These are phyloP conservation scores for Avahi laniger DNA, from an alignment of 2,797 vertebrate species.

Conservation along the genomic window DNA sequence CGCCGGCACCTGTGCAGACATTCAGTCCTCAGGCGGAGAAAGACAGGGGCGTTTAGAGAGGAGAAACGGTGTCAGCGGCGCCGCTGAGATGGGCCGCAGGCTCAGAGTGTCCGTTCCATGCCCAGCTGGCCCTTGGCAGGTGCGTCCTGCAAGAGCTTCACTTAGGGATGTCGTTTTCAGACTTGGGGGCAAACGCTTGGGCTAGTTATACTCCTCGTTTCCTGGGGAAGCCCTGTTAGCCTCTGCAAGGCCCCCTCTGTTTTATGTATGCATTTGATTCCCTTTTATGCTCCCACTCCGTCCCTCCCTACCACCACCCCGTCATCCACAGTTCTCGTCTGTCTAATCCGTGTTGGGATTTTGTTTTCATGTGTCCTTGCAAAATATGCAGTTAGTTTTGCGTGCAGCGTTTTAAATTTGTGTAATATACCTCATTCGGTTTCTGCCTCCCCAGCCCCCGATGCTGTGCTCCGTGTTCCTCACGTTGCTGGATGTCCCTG, in stretches of 20 bases:
- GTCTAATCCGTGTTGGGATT: background rate
- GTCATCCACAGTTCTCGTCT: background rate
- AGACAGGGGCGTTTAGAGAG: background rate
- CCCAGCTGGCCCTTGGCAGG: background rate
- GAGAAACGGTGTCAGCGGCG: fast-evolving
- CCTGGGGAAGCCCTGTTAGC: background rate
- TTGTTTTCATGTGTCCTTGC: background rate
- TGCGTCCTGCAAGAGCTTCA: background rate
- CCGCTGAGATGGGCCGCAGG: background rate
- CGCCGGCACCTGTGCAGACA: background rate
- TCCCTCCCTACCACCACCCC: background rate
- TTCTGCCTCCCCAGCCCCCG: background rate
- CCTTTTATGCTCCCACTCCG: background rate
- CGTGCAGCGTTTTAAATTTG: background rate
- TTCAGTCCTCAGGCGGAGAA: background rate
- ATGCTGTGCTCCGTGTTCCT: fast-evolving
- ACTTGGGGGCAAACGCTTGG: background rate
- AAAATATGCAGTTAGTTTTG: background rate
- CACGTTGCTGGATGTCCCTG: background rate
- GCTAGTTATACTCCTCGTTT: background rate
- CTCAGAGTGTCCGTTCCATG: fast-evolving
- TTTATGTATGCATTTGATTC: background rate
- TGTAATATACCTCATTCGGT: background rate
- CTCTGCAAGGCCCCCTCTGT: background rate
- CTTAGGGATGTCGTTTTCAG: background rate